These are phyloP conservation scores for Nothocercus julius DNA, from an alignment of 2,113 vertebrate species.

Conservation along the genomic window DNA sequence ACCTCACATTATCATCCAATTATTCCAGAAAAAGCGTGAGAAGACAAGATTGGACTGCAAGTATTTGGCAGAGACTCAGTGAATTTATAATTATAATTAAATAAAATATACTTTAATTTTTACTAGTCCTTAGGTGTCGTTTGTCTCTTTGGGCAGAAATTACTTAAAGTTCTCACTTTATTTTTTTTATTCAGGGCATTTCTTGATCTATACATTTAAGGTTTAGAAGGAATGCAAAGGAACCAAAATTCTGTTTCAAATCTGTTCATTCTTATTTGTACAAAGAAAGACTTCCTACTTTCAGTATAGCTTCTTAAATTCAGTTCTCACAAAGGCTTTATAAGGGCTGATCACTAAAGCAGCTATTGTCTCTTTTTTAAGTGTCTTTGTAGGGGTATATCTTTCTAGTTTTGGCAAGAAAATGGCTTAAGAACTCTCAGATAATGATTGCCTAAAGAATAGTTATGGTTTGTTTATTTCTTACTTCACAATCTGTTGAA, in stretches of 20 bases:
- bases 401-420: slow-evolving; percentile 40
- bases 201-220: neutral
- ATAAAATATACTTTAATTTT: neutral
- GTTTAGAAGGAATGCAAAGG: slow-evolving; percentile 8
- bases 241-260: slow-evolving; percentile 5
- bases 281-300: slow-evolving; percentile 34
- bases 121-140: neutral
- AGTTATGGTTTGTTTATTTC: neutral
- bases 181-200: neutral
- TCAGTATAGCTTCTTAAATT: slow-evolving; percentile 25
- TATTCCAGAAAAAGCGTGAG: neutral
- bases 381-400: slow-evolving; percentile 3
- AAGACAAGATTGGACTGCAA: neutral
- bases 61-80: neutral
- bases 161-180: neutral
- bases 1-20: neutral
- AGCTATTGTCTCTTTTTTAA: slow-evolving; percentile 54
- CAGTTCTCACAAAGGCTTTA: slow-evolving; percentile 43
- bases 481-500: neutral
- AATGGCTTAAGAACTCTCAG: slow-evolving; percentile 23
- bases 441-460: slow-evolving; percentile 11
- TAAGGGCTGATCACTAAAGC: slow-evolving; percentile 15
- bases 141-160: neutral
- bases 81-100: too few species aligned
- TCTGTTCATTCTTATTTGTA: slow-evolving; percentile 38